Evolutionary conservation across 2,888 invertebrate genomes (phyloP), one percentile per base, ranked within the genome.

Genomic region (Drosophila histrio): DNA sequence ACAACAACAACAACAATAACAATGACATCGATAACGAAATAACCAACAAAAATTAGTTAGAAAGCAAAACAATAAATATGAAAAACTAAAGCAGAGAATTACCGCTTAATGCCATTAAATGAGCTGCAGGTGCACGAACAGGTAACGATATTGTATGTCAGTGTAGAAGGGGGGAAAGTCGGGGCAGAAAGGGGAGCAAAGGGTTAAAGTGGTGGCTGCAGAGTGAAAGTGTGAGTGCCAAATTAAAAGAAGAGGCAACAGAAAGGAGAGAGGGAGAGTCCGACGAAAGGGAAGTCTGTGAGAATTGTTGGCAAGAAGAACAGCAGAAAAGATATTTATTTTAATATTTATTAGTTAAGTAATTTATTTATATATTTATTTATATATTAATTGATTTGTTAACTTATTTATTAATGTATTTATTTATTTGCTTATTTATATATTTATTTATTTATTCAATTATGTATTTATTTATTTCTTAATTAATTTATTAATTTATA

Each of bases 31-130:
- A 22, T n/a, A 39, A 34, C 17, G 32, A 17, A 34, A 30, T 21
- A 47, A 15, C n/a, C 24, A 24, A 38, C 17, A 34, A 53, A 61
- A 67, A 67, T 75, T 72, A 64, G 77, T 77, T 72, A 62, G 72
- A 76, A 66, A 76, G 66, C 67, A 71, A 74, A 56, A 61, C 58
- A 60, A 75, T 57, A 65, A 61, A 72, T 69, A 38, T 46, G 53
- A 53, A 69, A 53, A 66, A 49, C 56, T 47, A 76, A 72, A 38
- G 56, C 62, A 19, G 43, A 56, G 56, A 59, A 76, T 72, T 77
- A 69, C 62, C 53, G 59, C 59, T 70, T 68, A 77, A 62, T 76
- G 64, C 30, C 64, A 53, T 64, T 61, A 70, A 64, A 59, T 57
- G 67, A 72, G 72, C 53, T 60, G 62, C 72, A 74, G 74, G 61